phyloP scores from a whole-genome alignment of 2,797 vertebrate species.

The Allobates femoralis region DNA sequence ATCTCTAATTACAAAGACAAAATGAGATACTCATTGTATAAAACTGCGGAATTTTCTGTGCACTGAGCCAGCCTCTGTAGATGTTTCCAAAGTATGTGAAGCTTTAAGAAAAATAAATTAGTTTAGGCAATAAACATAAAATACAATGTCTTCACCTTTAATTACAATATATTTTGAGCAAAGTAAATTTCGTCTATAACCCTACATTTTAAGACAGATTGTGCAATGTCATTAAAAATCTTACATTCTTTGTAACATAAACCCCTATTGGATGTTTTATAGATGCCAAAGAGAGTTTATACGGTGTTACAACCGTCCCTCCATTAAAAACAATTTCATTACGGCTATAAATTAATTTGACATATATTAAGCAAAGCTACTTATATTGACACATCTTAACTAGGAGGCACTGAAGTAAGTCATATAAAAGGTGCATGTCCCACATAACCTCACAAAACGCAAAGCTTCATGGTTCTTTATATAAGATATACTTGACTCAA shows the following conservation, averaged over 20 bases:
- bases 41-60: too few species aligned
- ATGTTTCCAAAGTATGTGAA: not conserved
- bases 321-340: constrained; percentile 17
- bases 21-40: too few species aligned
- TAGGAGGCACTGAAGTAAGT: not conserved
- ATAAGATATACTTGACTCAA: constrained; percentile 20
- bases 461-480: not conserved
- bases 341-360: constrained; percentile 12
- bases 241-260: not conserved
- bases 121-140: not conserved
- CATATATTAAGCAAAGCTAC: not conserved
- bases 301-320: not conserved
- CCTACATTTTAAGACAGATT: not conserved
- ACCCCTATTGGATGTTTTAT: constrained; percentile 7
- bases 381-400: constrained; percentile 22
- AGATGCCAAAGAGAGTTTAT: not conserved
- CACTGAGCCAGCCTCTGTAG: not conserved
- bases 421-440: not conserved
- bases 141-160: not conserved
- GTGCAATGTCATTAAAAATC: not conserved
- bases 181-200: not conserved
- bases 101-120: not conserved
- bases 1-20: too few species aligned
- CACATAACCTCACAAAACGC: not conserved
- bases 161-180: not conserved